These are phyloP conservation scores for Accipiter cooperii DNA, from an alignment of 2,113 vertebrate genomes.

Conservation along the genomic window DNA sequence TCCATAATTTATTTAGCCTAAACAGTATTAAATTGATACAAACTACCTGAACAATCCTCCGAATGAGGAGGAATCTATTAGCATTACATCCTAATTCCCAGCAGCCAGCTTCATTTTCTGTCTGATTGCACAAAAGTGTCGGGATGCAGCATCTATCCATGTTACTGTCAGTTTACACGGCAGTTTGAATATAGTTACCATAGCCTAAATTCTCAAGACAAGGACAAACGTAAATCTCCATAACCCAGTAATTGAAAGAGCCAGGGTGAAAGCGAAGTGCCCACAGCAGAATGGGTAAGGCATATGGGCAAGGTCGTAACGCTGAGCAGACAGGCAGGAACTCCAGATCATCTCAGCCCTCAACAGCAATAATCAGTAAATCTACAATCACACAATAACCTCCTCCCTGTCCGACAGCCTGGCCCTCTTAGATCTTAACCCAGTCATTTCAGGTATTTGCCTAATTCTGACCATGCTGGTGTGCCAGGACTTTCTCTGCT, in stretches of 20 bases:
- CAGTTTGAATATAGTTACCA: rapidly evolving
- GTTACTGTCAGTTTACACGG: background rate
- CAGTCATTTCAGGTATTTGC: rapidly evolving
- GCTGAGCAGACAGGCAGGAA: background rate
- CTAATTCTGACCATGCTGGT: rapidly evolving
- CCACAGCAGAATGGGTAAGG: background rate
- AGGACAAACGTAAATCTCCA: background rate
- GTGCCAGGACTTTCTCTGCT: rapidly evolving
- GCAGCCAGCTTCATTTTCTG: background rate
- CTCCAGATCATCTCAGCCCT: background rate
- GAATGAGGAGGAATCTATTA: background rate
- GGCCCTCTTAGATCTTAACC: background rate
- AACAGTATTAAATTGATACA: background rate
- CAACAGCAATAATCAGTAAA: background rate
- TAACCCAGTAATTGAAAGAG: background rate
- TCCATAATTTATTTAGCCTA: background rate
- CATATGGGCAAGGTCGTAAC: background rate
- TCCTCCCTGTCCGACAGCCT: rapidly evolving
- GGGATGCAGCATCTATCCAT: background rate
- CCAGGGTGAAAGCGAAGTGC: rapidly evolving
- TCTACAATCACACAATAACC: rapidly evolving
- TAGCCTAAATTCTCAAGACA: background rate
- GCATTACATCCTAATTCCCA: background rate
- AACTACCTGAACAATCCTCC: background rate
- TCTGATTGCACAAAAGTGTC: background rate